phyloP scores from a whole-genome alignment of 1,140 invertebrate species.

The Tetragonula clypearis region DNA sequence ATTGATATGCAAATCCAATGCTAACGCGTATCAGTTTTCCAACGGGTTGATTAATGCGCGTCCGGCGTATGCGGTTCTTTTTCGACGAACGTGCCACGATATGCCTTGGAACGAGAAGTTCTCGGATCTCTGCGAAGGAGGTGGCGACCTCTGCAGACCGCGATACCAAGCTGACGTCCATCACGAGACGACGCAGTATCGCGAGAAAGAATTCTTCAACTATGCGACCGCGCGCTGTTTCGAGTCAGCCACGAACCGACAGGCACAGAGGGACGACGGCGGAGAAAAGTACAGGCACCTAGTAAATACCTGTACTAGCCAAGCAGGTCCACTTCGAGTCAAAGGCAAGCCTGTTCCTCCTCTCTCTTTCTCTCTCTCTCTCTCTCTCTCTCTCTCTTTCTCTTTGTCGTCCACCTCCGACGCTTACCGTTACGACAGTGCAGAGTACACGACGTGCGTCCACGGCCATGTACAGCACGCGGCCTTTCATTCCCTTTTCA shows the following conservation, averaged over 20 bases:
- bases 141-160: constrained; percentile 56
- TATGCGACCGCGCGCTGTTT: constrained; percentile 61
- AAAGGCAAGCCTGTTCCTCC: constrained; percentile 56
- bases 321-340: constrained; percentile 69
- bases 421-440: constrained; percentile 69
- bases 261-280: constrained; percentile 1
- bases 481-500: constrained; percentile 44
- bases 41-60: constrained; percentile 54
- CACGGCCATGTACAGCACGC: neutral
- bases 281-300: constrained; percentile 56
- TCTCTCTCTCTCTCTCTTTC: constrained; percentile 2
- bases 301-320: constrained; percentile 72
- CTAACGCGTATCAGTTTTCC: constrained; percentile 65
- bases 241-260: constrained; percentile 21
- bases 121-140: constrained; percentile 32
- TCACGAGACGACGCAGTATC: constrained; percentile 31
- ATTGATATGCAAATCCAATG: constrained; percentile 64
- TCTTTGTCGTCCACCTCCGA: constrained; percentile 49
- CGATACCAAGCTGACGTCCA: constrained; percentile 47
- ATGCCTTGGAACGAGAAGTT: neutral
- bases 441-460: constrained; percentile 50
- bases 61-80: constrained; percentile 10
- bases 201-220: constrained; percentile 60
- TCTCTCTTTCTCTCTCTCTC: constrained; percentile 37
- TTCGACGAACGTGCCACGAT: neutral